Evolutionary conservation across 1,140 invertebrate species (phyloP).

Genomic region (Micrasema longulum): DNA sequence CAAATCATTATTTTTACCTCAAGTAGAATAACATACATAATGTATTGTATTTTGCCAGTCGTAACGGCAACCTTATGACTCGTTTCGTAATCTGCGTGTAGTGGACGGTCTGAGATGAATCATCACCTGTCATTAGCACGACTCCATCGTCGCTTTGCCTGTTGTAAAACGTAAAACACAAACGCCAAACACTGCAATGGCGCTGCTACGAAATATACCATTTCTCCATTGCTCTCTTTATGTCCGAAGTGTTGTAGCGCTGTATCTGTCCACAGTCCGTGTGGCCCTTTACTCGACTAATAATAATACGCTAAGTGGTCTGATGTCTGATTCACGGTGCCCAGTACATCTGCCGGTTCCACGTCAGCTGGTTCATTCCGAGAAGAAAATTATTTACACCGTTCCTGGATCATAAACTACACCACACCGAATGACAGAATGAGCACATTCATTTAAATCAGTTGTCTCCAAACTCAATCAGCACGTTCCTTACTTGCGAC

Average conservation of each 20-base stretch:
- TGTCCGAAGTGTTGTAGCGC: not conserved
- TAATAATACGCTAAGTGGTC: conserved; percentile 16
- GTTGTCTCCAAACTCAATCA: too few species aligned
- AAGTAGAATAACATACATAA: too few species aligned
- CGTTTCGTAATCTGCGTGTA: not conserved
- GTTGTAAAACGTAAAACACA: too few species aligned
- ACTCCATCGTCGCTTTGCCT: not conserved
- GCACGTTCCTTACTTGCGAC: too few species aligned
- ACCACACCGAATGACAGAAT: too few species aligned
- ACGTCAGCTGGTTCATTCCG: not conserved
- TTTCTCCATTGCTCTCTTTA: not conserved
- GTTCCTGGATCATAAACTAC: too few species aligned
- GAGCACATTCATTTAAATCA: too few species aligned
- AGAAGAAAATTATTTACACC: too few species aligned
- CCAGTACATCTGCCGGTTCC: conserved; percentile 17
- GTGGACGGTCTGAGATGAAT: not conserved
- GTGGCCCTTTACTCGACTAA: not conserved
- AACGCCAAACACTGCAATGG: too few species aligned
- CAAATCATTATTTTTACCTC: not conserved
- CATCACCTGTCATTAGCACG: not conserved
- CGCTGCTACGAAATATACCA: not conserved
- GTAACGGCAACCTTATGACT: not conserved
- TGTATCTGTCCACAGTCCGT: not conserved
- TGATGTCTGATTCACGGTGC: conserved; percentile 25
- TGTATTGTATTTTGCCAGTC: too few species aligned